Evolutionary conservation across 2,113 vertebrate genomes (phyloP).

Genomic region (Labrus mixtus): DNA sequence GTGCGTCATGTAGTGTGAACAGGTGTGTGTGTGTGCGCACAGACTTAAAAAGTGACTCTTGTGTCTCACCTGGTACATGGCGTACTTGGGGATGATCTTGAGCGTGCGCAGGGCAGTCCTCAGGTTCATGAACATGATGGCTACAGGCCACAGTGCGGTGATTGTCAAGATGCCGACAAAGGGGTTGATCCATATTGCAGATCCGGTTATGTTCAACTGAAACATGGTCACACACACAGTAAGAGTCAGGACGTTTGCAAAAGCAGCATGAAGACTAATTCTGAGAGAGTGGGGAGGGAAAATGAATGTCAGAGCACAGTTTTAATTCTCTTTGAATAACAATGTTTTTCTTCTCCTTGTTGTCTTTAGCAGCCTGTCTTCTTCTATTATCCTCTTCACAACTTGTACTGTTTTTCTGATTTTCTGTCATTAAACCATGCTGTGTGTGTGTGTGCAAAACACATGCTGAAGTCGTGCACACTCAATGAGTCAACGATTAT

Average conservation of each 20-base stretch:
- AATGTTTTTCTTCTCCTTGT: too few species aligned
- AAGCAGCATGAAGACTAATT: background rate
- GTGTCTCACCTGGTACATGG: conserved; percentile 88
- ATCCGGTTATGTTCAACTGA: conserved; percentile 79
- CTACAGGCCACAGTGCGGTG: conserved; percentile 88
- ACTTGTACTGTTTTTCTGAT: too few species aligned
- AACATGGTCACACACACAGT: conserved; percentile 5
- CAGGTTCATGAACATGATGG: conserved; percentile 88
- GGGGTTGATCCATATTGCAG: conserved; percentile 86
- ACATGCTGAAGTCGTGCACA: too few species aligned
- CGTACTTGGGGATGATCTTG: conserved; percentile 90
- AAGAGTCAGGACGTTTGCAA: background rate
- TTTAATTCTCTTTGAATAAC: too few species aligned
- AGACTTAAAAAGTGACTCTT: background rate
- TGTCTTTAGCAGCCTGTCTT: too few species aligned
- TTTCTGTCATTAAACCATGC: too few species aligned
- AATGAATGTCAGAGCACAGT: too few species aligned
- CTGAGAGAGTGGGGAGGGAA: background rate
- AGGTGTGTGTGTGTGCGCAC: conserved; percentile 9
- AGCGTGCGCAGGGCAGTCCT: conserved; percentile 77
- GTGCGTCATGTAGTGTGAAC: conserved; percentile 5
- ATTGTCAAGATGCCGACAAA: conserved; percentile 87
- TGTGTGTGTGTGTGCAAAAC: too few species aligned
- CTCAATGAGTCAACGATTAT: too few species aligned
- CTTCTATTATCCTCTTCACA: too few species aligned